Conservation (phyloP, 2,113 vertebrate species). For the Porphyrio hochstetteri region DNA sequence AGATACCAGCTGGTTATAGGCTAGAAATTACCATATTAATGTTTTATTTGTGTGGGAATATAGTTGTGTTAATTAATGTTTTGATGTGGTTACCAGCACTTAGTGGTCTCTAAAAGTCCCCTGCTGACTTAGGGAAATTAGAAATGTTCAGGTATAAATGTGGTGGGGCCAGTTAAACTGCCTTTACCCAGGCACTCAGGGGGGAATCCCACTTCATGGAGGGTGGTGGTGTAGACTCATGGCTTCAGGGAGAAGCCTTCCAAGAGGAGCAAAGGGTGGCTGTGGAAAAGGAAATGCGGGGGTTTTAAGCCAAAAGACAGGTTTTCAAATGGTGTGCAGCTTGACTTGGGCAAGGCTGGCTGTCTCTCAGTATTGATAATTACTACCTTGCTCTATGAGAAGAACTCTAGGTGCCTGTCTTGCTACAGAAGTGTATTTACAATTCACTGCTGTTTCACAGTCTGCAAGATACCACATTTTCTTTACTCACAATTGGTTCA, state of each 20-base stretch:
- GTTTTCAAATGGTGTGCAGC: not conserved
- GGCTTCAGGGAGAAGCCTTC: not conserved
- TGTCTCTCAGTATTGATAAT: not conserved
- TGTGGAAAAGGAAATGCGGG: not conserved
- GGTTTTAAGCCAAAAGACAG: not conserved
- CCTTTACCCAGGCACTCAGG: not conserved
- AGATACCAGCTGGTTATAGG: conserved; percentile 64
- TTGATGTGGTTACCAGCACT: conserved; percentile 67
- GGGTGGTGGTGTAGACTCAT: not conserved
- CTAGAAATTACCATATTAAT: conserved; percentile 70
- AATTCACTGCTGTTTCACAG: not conserved
- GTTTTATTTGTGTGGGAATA: conserved; percentile 70
- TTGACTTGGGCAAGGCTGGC: not conserved
- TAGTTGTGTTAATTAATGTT: conserved; percentile 70
- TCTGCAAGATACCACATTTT: not conserved
- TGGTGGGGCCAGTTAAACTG: not conserved
- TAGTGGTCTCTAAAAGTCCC: conserved; percentile 51
- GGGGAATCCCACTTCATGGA: not conserved
- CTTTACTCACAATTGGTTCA: not conserved
- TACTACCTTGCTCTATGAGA: not conserved
- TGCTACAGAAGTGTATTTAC: not conserved
- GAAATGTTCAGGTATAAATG: not conserved
- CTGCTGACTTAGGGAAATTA: conserved; percentile 53
- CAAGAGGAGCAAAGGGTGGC: not conserved
- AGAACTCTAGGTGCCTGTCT: not conserved